Conservation (phyloP, 2,797 vertebrate species). For the Menidia menidia region DNA sequence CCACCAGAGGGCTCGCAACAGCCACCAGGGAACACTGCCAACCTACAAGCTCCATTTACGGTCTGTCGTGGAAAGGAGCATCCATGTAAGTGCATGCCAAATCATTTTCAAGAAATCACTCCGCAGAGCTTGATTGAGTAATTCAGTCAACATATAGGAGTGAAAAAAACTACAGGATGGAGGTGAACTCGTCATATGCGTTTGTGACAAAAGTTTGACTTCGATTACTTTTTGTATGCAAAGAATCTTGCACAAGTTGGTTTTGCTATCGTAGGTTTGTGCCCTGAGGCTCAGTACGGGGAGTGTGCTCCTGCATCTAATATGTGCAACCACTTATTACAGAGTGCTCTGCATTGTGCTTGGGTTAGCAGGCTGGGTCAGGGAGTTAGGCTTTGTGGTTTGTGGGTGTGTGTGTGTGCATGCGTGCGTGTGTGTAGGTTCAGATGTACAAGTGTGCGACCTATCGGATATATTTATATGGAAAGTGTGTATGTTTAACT, state of each 20-base stretch:
- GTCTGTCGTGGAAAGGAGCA: conserved; percentile 69
- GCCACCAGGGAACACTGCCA: conserved; percentile 61
- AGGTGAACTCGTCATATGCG: conserved; percentile 14
- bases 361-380: conserved; percentile 71
- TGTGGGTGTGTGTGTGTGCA: conserved; percentile 59
- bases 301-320: conserved; percentile 66
- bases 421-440: conserved; percentile 44
- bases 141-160: conserved; percentile 43
- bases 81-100: conserved; percentile 79
- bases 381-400: conserved; percentile 73
- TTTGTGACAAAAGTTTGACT: conserved; percentile 41
- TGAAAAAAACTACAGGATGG: conserved; percentile 29
- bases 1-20: conserved; percentile 58
- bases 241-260: conserved; percentile 39
- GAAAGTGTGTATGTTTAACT: conserved; percentile 68
- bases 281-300: conserved; percentile 45
- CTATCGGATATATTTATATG: conserved; percentile 77
- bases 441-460: conserved; percentile 66
- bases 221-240: conserved; percentile 26
- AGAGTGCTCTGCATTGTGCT: conserved; percentile 77
- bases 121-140: conserved; percentile 44
- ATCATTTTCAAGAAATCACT: conserved; percentile 71
- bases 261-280: conserved; percentile 52
- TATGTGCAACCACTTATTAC: conserved; percentile 76
- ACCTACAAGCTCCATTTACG: conserved; percentile 57